Evolutionary conservation across 2,888 invertebrate species (phyloP).

Genomic region (Ichneumoninae sp.): DNA sequence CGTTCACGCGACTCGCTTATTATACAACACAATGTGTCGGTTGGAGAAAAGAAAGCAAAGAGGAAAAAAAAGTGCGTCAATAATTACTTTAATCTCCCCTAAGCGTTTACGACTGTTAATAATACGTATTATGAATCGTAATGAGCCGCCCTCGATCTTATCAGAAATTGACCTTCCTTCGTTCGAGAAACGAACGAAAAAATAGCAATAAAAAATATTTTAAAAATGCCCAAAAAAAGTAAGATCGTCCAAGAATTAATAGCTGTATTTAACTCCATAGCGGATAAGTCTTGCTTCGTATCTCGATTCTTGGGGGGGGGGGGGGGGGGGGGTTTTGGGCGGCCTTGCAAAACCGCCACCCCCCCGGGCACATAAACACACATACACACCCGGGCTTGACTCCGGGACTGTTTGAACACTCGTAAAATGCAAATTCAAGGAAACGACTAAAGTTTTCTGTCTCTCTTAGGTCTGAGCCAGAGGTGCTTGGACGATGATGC

Average conservation of each 20-base stretch:
- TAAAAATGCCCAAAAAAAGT: not conserved
- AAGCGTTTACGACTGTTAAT: slow-evolving; percentile 63
- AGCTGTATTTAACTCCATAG: slow-evolving; percentile 16
- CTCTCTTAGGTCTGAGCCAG: slow-evolving; percentile 59
- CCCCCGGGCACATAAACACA: not conserved
- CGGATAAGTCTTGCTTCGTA: not conserved
- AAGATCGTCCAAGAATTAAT: slow-evolving; percentile 1
- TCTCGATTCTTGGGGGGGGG: not conserved
- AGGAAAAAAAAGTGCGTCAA: slow-evolving; percentile 34
- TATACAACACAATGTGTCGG: slow-evolving; percentile 7
- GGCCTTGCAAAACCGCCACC: too few relatives aligned
- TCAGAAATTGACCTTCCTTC: slow-evolving; percentile 56
- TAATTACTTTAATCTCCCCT: slow-evolving; percentile 55
- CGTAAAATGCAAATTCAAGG: slow-evolving; percentile 73
- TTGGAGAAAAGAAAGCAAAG: too few relatives aligned
- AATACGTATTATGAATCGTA: slow-evolving; percentile 55
- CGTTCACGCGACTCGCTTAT: not conserved
- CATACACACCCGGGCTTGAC: not conserved
- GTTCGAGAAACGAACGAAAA: slow-evolving; percentile 4
- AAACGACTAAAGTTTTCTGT: slow-evolving; percentile 58
- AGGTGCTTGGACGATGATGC: slow-evolving; percentile 62
- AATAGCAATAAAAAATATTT: not conserved
- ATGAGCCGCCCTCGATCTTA: slow-evolving; percentile 50
- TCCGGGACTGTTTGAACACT: slow-evolving; percentile 64
- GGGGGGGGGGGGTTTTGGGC: not conserved